Evolutionary conservation across 30 jellyfish, hydroid and myxozoan genomes (phyloP).

Genomic region (Hydra vulgaris): DNA sequence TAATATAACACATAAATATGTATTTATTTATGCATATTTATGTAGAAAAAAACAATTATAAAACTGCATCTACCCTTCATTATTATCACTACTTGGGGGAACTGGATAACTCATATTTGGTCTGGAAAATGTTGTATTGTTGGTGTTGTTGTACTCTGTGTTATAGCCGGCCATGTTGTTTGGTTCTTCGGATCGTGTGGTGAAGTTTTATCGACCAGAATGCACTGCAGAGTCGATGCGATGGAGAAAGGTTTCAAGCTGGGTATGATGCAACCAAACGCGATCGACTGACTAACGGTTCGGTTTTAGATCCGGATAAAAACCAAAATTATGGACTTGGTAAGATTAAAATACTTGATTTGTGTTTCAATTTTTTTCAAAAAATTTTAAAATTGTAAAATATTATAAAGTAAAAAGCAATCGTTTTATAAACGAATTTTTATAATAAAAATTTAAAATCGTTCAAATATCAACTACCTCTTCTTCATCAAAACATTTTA

Average conservation of each 20-base stretch:
- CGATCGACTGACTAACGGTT: no score
- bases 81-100: neutral
- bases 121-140: neutral
- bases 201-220: neutral
- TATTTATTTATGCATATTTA: neutral
- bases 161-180: neutral
- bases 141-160: neutral
- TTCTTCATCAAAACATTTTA: no score
- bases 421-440: no score
- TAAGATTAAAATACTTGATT: no score
- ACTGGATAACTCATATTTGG: neutral
- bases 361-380: no score
- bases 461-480: no score
- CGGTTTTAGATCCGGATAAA: no score
- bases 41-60: neutral
- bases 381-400: no score
- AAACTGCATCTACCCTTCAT: neutral
- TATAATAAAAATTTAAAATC: no score
- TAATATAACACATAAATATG: neutral
- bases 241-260: neutral
- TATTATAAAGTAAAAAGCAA: no score
- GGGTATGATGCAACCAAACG: neutral
- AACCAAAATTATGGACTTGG: no score
- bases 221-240: neutral
- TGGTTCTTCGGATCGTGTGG: neutral